Base-by-base conservation (phyloP, 2,797 vertebrate species). In the Catharus ustulatus region DNA sequence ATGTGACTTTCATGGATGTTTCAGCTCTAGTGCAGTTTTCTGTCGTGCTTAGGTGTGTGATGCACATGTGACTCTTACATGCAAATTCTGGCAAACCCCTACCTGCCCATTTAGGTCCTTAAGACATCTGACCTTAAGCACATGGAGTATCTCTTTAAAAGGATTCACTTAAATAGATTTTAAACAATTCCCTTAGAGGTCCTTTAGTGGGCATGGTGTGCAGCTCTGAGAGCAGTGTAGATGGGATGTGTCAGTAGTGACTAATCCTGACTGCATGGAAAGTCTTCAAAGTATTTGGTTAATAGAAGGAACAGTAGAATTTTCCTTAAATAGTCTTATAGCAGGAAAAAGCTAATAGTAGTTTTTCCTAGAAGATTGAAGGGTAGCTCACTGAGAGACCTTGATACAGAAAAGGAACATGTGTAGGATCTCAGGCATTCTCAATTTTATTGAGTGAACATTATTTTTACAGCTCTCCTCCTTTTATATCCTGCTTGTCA, bases 261-360 rank as follows among this genome's bases (percentile, higher is more conserved):
- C 63, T 92, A 91, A 81, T 67, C 45, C 26, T 63, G 73, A 88
- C 45, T 91, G 20, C 52, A 68, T 52, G 92, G 73, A 64, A 91
- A 89, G 58, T 61, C n/a, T 89, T 93, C 40, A 51, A 91, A 79
- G 27, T 66, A 51, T 77, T 76, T 81, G 46, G 48, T 71, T 81
- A 66, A 87, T 67, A 94, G 91, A 93, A 76, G 23, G 34, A 90
- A 17, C 82, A 73, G 45, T 8, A 92, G 32, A 51, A 36, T 89
- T 89, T 83, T 90, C 82, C 69, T 94, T 71, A 80, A 84, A 84
- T 55, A 84, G 58, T 18, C 72, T 86, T 93, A 71, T 30, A 76
- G 22, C 14, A 71, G 29, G 78, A 83, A 93, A 93, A 87, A 51
- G 14, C 20, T 40, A 77, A 9, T 19, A 69, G 29, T 15, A 78